Percentiles rank a stretch among this genome's conserved stretches.
Conservation (phyloP, 1,140 invertebrate genomes). For the Meloidogyne exigua region DNA sequence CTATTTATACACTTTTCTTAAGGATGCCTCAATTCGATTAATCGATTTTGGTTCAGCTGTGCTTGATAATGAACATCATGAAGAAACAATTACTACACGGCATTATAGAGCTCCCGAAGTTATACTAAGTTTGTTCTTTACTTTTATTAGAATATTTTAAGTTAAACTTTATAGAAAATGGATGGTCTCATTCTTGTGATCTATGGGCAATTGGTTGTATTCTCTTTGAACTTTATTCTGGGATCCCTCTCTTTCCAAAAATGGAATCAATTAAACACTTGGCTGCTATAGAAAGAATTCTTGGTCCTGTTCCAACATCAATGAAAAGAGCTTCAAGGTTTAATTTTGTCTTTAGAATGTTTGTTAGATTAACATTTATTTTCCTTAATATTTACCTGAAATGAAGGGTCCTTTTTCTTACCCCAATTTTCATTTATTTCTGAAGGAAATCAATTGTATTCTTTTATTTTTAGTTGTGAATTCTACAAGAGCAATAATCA, state of each 20-base stretch:
- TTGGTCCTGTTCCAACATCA: constrained; percentile 70
- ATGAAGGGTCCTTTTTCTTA: too few species aligned
- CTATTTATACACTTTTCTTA: constrained; percentile 69
- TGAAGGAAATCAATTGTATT: too few species aligned
- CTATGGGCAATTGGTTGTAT: constrained; percentile 99
- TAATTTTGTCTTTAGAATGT: neutral
- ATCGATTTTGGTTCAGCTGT: constrained; percentile 99
- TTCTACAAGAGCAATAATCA: neutral
- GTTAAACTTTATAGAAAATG: constrained; percentile 68
- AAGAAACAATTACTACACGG: constrained; percentile 93
- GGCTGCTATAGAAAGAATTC: constrained; percentile 97
- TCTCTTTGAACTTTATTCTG: constrained; percentile 94
- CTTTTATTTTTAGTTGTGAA: neutral
- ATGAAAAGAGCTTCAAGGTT: neutral
- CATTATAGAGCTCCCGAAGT: constrained; percentile 98
- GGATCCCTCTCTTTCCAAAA: constrained; percentile 93
- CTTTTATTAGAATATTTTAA: neutral
- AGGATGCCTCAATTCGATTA: constrained; percentile 85
- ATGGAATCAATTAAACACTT: constrained; percentile 97
- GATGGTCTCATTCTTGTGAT: constrained; percentile 85
- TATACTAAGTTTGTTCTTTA: constrained; percentile 71
- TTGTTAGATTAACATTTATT: too few species aligned
- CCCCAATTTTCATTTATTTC: too few species aligned
- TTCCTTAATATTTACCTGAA: too few species aligned
- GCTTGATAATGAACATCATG: constrained; percentile 98